Evolutionary conservation across 2,797 vertebrate species (phyloP), one percentile per base, ranked within the genome.

Genomic region (Furcifer pardalis): DNA sequence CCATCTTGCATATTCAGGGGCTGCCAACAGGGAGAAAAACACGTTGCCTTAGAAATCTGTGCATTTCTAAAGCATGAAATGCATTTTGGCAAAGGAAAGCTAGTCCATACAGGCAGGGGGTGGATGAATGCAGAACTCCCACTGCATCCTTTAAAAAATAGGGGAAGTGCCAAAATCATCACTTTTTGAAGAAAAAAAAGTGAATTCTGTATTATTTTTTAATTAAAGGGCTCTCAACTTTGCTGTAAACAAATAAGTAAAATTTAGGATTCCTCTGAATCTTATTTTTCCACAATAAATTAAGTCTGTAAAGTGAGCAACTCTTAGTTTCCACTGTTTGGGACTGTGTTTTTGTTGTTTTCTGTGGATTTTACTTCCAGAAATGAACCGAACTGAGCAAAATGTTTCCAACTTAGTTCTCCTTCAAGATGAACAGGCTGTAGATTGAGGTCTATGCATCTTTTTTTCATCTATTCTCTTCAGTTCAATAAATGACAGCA

Each of bases 401-500:
- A 68, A 79, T 40, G 30, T 52, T 63, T 52, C 25, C 42, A 72
- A 49, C 19, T 37, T 8, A 35, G 25, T 1, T 30, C 17, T 37
- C 40, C 9, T 76, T 60, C 82, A 35, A n/a, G 68, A 66, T 40
- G 19, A n/a, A 76, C 37, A 60, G 66, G 52, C 86, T 88, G 88
- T 32, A 90, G n/a, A 81, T 82, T 86, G 62, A 19, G 82, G 79
- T 79, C 88, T 90, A n/a, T 77, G 73, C 79, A 56, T 35, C 86
- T 86, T 75, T 85, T 85, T 89, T 88, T 90, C 84, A 82, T 79
- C 32, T 84, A 85, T 76, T 87, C 84, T 76, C 89, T 71, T 87
- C 74, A 83, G 86, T 84, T 92, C 42, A 83, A 86, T 78, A 82
- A 89, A 86, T 89, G 84, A 87, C 81, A 91, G 87, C 59, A 90